Evolutionary conservation across 2,113 vertebrate genomes (phyloP), one percentile per base, ranked within the genome.

Genomic region (Mionectes macconnelli): DNA sequence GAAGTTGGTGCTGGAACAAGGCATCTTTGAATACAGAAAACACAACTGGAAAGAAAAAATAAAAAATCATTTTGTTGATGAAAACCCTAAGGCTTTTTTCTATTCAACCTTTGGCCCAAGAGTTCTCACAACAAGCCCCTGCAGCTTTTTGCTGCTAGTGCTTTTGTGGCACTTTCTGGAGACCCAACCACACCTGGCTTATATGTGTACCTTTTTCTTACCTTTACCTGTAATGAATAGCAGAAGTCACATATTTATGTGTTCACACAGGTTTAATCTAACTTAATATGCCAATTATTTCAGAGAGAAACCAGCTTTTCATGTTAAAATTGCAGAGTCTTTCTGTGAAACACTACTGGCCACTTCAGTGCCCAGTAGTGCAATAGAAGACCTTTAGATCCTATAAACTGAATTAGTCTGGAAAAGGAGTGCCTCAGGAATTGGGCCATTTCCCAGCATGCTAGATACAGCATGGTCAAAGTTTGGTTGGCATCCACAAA

Each of bases 81-180:
- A 73, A 83, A 84, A 21, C 12, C 14, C 16, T 39, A 68, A 47
- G 8, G 5, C 27, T 90, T 84, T 92, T 86, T 90, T 68, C 39
- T 69, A 33, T 45, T 55, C 30, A 59, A 10, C 6, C 6, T 69
- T 85, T 67, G 35, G 6, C 57, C 30, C 8, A 33, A 9, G 80
- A 76, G 11, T 82, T 90, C 6, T 6, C 2, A 3, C 21, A 40
- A 19, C 8, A 0, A 0, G 9, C 19, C 3, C 49, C 19, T 15
- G 7, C 27, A 90, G 27, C 7, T 55, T 84, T 89, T 75, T 94
- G 28, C 31, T 84, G 31, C 33, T 44, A 12, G 24, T 50, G 66
- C 28, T 79, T 95, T 82, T 82, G 28, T 33, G 39, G 35, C 27
- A 24, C 17, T 28, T 57, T 55, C 12, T 66, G 59, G 40, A 81